Evolutionary conservation across 2,797 vertebrate genomes (phyloP).

Genomic region (Spondyliosoma cantharus): DNA sequence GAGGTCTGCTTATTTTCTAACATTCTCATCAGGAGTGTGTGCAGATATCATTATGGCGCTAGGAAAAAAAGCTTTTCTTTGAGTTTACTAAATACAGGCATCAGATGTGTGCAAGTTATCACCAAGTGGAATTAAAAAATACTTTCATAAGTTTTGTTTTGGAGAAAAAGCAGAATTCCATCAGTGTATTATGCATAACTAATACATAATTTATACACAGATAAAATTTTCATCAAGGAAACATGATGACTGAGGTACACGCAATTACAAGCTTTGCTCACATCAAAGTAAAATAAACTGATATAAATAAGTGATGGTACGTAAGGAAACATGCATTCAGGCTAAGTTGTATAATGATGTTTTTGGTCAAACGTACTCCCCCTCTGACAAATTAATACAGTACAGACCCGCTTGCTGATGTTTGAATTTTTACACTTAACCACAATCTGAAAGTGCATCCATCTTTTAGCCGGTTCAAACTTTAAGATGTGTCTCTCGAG

Average conservation of each 20-base stretch:
- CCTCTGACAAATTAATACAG: constrained; percentile 50
- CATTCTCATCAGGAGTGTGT: constrained; percentile 18
- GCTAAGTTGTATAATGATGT: constrained; percentile 75
- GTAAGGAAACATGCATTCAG: constrained; percentile 75
- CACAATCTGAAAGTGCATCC: constrained; percentile 36
- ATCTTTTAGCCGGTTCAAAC: constrained; percentile 30
- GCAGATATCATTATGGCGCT: constrained; percentile 38
- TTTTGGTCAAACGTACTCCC: constrained; percentile 62
- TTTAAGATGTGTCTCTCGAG: constrained; percentile 33
- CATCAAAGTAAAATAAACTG: constrained; percentile 89
- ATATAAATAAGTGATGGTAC: constrained; percentile 85
- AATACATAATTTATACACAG: constrained; percentile 90
- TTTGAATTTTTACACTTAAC: constrained; percentile 17
- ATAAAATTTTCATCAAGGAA: constrained; percentile 93
- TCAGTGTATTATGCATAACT: constrained; percentile 88
- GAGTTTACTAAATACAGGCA: constrained; percentile 27
- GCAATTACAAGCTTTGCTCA: constrained; percentile 86
- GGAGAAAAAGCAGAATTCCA: constrained; percentile 77
- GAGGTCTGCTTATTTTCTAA: constrained; percentile 31
- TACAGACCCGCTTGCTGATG: constrained; percentile 37
- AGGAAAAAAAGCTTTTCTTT: constrained; percentile 11
- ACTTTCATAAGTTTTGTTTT: constrained; percentile 73
- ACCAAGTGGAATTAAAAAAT: constrained; percentile 34
- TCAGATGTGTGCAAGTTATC: constrained; percentile 31
- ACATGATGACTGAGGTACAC: constrained; percentile 86